Base-by-base conservation (phyloP, 1,140 invertebrate genomes). In the Heliothis virescens region DNA sequence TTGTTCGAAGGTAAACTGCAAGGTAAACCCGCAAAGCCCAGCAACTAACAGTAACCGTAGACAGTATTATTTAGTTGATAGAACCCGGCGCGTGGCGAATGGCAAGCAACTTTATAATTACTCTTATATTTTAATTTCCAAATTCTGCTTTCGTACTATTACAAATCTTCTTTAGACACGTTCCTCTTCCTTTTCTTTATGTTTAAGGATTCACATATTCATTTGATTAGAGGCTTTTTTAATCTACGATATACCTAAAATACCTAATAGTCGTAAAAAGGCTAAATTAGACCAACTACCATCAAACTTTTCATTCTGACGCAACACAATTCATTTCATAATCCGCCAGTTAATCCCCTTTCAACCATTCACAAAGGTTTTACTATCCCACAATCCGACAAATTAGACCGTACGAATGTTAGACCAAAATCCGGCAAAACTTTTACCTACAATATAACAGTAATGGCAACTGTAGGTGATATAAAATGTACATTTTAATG, bases 1-100 rank as follows among this genome's bases (percentile, higher is more conserved):
- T 67, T 67, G 63, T 67, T 67, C 63, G 41, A 48, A 67, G 63
- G 63, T 67, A 67, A 67, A 67, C 63, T 48, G n/a, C 63, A 67
- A 67, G 63, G 63, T 67, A 67, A 67, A 67, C 41, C 34, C 63
- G 63, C 63, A 67, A 67, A 67, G 63, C 18, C 63, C 63, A 67
- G 63, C 63, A 67, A 48, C 41, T 67, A 48, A 48, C 18, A 67
- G 63, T 67, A 67, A 67, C 34, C 12, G 63, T 67, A 67, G 63
- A 12, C 18, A 48, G 1, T 63, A 48, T 67, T 48, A 67, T 18
- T 47, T 48, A 48, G 41, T 67, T 48, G 63, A 18, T 67, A 67
- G 41, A 21, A 18, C 5, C 1, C 48, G 21, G 48, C 7, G 63
- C 16, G 60, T n/a, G 63, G 41, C n/a, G 63, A 67, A 48, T 67